phyloP scores from a whole-genome alignment of 2,797 vertebrate species.

The Acanthopagrus latus region DNA sequence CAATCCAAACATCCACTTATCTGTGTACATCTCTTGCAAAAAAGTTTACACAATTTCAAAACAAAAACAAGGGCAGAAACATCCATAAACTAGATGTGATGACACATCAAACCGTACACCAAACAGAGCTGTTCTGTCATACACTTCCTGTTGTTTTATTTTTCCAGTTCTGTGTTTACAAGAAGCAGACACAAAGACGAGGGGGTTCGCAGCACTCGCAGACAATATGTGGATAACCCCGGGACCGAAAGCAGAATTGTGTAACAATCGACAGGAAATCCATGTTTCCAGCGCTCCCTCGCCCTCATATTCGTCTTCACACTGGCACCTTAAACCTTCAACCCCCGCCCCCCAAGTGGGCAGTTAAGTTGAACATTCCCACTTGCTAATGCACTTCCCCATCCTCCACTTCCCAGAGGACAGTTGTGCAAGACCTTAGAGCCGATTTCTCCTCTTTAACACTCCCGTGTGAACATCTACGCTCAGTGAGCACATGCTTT shows the following conservation, averaged over 20 bases:
- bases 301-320: conserved; percentile 23
- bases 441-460: background rate
- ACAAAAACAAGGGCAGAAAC: conserved; percentile 84
- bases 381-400: conserved; percentile 36
- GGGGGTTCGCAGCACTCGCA: conserved; percentile 16
- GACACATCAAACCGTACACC: conserved; percentile 82
- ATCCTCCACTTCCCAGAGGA: conserved; percentile 15
- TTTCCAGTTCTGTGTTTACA: conserved; percentile 75
- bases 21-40: conserved; percentile 85
- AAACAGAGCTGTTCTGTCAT: conserved; percentile 79
- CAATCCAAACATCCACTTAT: conserved; percentile 84
- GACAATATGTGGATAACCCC: conserved; percentile 51
- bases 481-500: background rate
- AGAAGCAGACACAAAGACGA: conserved; percentile 76
- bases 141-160: conserved; percentile 85
- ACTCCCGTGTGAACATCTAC: conserved; percentile 18
- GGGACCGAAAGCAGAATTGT: conserved; percentile 18
- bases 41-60: conserved; percentile 85
- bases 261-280: conserved; percentile 32
- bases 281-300: conserved; percentile 29
- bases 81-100: conserved; percentile 81
- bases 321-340: conserved; percentile 21
- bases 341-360: background rate
- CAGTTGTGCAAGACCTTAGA: conserved; percentile 14
- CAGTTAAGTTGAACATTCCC: conserved; percentile 31